These are phyloP conservation scores for Hydrocynus forskahlii DNA, from an alignment of 2,797 vertebrate species.

Conservation along the genomic window DNA sequence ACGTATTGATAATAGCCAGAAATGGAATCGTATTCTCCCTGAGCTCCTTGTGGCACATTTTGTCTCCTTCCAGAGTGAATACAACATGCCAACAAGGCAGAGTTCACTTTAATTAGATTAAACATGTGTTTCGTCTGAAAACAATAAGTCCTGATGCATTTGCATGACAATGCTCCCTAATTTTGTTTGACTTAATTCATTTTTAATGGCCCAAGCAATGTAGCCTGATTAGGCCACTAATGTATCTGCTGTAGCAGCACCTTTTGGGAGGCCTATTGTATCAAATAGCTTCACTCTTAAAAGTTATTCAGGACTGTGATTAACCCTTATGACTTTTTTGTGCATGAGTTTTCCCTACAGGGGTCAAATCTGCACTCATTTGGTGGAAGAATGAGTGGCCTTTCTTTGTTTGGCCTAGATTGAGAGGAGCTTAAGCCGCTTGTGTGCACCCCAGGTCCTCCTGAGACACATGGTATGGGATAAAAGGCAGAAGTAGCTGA, in stretches of 20 bases:
- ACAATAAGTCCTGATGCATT: slow-evolving; percentile 69
- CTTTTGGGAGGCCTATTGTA: slow-evolving; percentile 57
- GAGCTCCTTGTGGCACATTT: slow-evolving; percentile 36
- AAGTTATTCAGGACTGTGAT: slow-evolving; percentile 75
- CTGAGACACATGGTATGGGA: slow-evolving; percentile 66
- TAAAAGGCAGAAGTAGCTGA: slow-evolving; percentile 61
- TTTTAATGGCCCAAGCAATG: slow-evolving; percentile 72
- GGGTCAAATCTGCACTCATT: slow-evolving; percentile 69
- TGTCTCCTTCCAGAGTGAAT: slow-evolving; percentile 50
- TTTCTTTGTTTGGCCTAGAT: slow-evolving; percentile 70
- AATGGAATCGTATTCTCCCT: slow-evolving; percentile 42
- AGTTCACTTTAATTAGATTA: slow-evolving; percentile 77
- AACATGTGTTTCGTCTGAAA: slow-evolving; percentile 70
- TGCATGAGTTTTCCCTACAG: slow-evolving; percentile 61
- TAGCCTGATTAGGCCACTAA: slow-evolving; percentile 68
- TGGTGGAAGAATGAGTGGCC: slow-evolving; percentile 65
- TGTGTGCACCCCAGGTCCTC: slow-evolving; percentile 60
- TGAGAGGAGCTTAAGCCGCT: slow-evolving; percentile 61
- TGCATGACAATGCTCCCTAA: slow-evolving; percentile 75
- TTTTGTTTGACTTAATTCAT: slow-evolving; percentile 73
- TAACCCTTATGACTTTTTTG: slow-evolving; percentile 77
- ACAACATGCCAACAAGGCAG: slow-evolving; percentile 58
- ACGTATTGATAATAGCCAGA: slow-evolving; percentile 41
- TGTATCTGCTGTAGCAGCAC: slow-evolving; percentile 57
- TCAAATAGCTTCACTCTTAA: slow-evolving; percentile 61